Evolutionary conservation across 2,888 invertebrate genomes (phyloP).

Genomic region (Caenorhabditis sulstoni): DNA sequence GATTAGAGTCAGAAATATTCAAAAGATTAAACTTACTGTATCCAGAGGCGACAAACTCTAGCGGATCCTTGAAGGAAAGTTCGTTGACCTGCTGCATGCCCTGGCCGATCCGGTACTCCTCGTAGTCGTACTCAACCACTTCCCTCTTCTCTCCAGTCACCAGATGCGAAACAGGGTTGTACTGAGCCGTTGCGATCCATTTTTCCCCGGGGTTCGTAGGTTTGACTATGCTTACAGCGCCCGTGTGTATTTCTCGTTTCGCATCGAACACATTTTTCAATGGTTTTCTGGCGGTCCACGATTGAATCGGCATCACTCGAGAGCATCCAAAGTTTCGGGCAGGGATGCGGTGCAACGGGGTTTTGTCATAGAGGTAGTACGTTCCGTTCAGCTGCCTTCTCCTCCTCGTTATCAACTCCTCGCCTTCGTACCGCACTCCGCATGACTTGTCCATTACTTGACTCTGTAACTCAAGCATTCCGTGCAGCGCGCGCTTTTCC

Average conservation of each 20-base stretch:
- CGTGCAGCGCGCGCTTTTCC: conserved; percentile 20
- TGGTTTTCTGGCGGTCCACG: conserved; percentile 35
- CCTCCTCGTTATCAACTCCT: conserved; percentile 25
- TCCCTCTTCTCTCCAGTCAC: conserved; percentile 37
- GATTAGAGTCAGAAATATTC: not conserved
- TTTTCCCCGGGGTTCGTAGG: conserved; percentile 15
- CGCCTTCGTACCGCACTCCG: conserved; percentile 32
- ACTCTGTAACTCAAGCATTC: conserved; percentile 26
- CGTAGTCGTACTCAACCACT: conserved; percentile 34
- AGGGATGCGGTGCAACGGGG: not conserved
- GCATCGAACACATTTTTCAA: conserved; percentile 22
- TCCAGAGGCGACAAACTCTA: conserved; percentile 29
- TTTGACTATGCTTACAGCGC: too few species aligned
- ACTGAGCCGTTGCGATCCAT: conserved; percentile 30
- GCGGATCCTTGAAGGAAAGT: conserved; percentile 21
- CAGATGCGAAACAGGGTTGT: conserved; percentile 17
- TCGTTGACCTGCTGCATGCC: conserved; percentile 31
- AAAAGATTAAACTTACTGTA: conserved; percentile 37
- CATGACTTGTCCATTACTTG: conserved; percentile 17
- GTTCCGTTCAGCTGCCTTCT: conserved; percentile 45
- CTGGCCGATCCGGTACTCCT: conserved; percentile 47
- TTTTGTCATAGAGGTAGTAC: conserved; percentile 28
- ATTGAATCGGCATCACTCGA: conserved; percentile 27
- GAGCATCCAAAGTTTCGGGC: conserved; percentile 38
- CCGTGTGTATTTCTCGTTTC: not conserved